Evolutionary conservation across 2,797 vertebrate species (phyloP).

Genomic region (Diplodus puntazzo): DNA sequence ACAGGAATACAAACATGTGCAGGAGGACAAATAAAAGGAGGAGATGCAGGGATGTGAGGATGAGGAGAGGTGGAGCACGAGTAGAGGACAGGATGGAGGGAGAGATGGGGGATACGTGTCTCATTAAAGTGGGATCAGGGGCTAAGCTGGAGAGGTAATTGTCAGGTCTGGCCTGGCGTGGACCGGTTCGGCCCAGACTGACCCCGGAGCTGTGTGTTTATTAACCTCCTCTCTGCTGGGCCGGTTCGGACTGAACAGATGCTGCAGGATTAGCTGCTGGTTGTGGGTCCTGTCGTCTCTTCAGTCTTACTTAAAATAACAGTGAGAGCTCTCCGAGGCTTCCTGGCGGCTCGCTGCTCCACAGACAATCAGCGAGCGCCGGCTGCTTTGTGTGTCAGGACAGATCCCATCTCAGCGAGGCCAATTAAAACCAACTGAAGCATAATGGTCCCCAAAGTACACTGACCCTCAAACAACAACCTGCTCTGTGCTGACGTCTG

Average conservation of each 20-base stretch:
- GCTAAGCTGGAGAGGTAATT: constrained; percentile 38
- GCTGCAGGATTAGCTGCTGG: constrained; percentile 40
- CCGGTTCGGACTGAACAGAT: constrained; percentile 24
- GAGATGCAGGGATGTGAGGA: neutral
- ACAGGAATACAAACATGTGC: no score
- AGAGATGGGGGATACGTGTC: constrained; percentile 3
- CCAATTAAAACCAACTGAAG: neutral
- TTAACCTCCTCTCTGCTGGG: constrained; percentile 1
- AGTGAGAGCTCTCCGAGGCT: neutral
- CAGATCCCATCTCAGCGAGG: neutral
- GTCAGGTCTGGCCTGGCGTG: constrained; percentile 3
- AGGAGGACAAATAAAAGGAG: neutral
- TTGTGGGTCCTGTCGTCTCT: neutral
- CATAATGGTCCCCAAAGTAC: neutral
- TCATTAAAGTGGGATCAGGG: constrained; percentile 46
- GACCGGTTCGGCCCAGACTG: neutral
- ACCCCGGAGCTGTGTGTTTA: neutral
- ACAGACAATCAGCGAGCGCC: neutral
- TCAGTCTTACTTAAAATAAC: neutral
- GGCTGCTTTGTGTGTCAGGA: neutral
- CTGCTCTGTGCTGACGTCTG: neutral
- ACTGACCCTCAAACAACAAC: neutral
- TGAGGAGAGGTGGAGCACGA: neutral
- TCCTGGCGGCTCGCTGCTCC: neutral
- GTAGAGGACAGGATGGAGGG: constrained; percentile 12